A percentile compares a stretch with the other conserved stretches of the same genome.
Conservation (phyloP, 2,888 invertebrate species). For the Strigamia crassipes region DNA sequence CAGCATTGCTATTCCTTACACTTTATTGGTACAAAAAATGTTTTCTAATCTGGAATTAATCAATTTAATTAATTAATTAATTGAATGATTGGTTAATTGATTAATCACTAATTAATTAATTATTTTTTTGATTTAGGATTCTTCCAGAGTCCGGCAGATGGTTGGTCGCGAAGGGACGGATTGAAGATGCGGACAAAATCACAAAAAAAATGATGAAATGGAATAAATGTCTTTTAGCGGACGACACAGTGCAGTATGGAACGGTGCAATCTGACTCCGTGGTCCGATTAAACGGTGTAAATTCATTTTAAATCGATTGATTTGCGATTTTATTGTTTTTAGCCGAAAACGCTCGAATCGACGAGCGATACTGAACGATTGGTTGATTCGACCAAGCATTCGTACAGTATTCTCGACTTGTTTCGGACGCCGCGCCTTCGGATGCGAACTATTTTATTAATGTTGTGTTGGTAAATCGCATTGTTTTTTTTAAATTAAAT, state of each 20-base stretch:
- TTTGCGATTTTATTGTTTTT: background rate
- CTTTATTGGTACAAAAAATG: slow-evolving; percentile 41
- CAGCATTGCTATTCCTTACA: background rate
- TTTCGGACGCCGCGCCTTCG: slow-evolving; percentile 13
- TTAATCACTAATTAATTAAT: background rate
- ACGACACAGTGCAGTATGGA: background rate
- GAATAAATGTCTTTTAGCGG: slow-evolving; percentile 46
- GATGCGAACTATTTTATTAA: slow-evolving; percentile 12
- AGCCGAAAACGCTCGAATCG: background rate
- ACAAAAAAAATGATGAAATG: slow-evolving; percentile 46
- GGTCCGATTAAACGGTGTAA: background rate
- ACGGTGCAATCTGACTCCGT: background rate
- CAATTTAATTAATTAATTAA: no score
- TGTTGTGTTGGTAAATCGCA: background rate
- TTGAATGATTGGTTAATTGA: background rate
- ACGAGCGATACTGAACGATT: background rate
- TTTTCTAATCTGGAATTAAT: no score
- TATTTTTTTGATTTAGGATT: slow-evolving; percentile 3
- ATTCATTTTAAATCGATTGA: background rate
- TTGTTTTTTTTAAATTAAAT: background rate
- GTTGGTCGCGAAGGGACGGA: slow-evolving; percentile 44
- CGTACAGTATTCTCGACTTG: background rate
- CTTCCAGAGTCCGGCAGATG: slow-evolving; percentile 47
- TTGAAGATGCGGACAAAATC: slow-evolving; percentile 27
- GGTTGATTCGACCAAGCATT: background rate